A percentile compares a stretch with the other conserved stretches of the same genome.
phyloP scores from a whole-genome alignment of 1,140 invertebrate genomes.

The Cyclina sinensis region DNA sequence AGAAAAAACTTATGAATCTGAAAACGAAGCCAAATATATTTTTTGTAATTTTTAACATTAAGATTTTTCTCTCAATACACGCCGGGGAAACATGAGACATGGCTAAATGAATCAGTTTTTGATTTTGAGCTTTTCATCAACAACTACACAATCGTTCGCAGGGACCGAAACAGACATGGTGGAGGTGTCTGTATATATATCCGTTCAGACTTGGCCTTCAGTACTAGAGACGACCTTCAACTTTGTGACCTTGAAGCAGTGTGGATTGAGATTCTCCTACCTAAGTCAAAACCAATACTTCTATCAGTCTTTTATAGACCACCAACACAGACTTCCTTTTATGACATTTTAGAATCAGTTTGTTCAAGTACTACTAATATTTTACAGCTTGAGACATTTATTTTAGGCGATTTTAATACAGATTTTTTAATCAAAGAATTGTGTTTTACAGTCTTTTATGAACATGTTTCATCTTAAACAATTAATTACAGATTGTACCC shows the following conservation, averaged over 20 bases:
- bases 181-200: neutral
- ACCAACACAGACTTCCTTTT: constrained; percentile 8
- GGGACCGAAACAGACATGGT: neutral
- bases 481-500: neutral
- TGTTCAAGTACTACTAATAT: neutral
- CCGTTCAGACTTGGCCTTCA: neutral
- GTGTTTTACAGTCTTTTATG: neutral
- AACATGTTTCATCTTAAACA: constrained; percentile 36
- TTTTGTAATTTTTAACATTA: no score
- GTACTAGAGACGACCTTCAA: neutral
- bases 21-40: no score
- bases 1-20: no score
- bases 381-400: constrained; percentile 4
- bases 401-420: no score
- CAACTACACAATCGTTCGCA: neutral
- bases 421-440: neutral
- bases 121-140: neutral
- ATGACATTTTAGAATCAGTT: neutral
- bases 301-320: neutral
- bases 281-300: neutral
- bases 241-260: neutral
- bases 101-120: neutral
- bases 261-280: neutral
- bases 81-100: no score
- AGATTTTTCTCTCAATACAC: no score